Evolutionary conservation across 2,113 vertebrate species (phyloP).

Genomic region (Antigone vipio): DNA sequence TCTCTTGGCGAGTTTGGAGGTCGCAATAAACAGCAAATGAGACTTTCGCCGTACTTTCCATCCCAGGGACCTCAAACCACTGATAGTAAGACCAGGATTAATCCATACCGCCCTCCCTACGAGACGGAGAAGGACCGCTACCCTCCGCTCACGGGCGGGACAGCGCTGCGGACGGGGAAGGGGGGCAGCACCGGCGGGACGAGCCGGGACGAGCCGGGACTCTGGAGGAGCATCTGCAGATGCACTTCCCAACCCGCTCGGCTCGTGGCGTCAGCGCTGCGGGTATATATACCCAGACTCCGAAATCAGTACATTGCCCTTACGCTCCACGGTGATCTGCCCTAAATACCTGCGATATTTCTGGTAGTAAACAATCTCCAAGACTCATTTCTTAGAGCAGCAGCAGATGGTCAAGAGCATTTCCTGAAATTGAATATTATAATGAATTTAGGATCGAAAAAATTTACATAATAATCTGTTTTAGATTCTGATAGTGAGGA

Average conservation of each 20-base stretch:
- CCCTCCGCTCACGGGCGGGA: rapidly evolving
- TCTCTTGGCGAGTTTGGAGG: neutral
- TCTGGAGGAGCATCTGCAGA: neutral
- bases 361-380: slow-evolving; percentile 48
- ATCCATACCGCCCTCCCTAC: rapidly evolving
- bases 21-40: rapidly evolving
- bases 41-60: rapidly evolving
- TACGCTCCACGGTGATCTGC: neutral
- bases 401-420: slow-evolving; percentile 68
- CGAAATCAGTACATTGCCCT: neutral
- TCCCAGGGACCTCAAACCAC: neutral
- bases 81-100: neutral
- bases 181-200: rapidly evolving
- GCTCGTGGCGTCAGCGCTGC: neutral
- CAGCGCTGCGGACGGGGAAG: neutral
- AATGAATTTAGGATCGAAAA: slow-evolving; percentile 43
- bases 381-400: slow-evolving; percentile 42
- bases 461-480: slow-evolving; percentile 68
- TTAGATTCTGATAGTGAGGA: slow-evolving; percentile 29
- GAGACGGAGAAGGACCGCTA: rapidly evolving
- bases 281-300: neutral
- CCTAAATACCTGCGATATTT: slow-evolving; percentile 5
- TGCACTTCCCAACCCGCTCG: rapidly evolving
- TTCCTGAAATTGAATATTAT: slow-evolving; percentile 67
- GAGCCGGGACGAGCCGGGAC: rapidly evolving